Evolutionary conservation across 1,140 invertebrate species (phyloP).

Genomic region (Drosophila novamexicana): DNA sequence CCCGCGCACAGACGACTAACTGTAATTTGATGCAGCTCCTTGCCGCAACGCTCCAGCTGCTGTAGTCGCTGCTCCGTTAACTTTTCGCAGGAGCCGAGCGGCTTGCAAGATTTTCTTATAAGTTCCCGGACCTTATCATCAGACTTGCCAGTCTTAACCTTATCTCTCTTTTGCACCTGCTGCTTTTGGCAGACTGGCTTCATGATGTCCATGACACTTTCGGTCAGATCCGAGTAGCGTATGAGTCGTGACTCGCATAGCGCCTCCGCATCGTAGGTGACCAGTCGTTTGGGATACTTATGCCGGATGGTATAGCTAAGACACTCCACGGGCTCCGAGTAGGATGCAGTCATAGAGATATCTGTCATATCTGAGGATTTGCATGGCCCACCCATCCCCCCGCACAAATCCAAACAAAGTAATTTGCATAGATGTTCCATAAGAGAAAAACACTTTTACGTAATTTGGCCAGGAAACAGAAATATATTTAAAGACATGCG

Average conservation of each 20-base stretch:
- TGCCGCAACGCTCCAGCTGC: constrained; percentile 8
- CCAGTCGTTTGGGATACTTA: constrained; percentile 48
- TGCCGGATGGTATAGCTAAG: constrained; percentile 46
- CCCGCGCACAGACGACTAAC: no score
- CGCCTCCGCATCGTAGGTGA: constrained; percentile 63
- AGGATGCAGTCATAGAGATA: no score
- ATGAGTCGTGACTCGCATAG: constrained; percentile 44
- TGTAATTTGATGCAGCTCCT: constrained; percentile 16
- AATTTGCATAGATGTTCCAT: constrained; percentile 43
- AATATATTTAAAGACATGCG: neutral
- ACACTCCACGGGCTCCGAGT: neutral
- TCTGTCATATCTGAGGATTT: no score
- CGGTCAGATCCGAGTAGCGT: constrained; percentile 29
- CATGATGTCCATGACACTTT: constrained; percentile 2
- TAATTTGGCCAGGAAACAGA: neutral
- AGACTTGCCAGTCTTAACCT: neutral
- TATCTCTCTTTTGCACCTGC: neutral
- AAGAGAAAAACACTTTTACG: constrained; percentile 3
- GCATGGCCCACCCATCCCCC: neutral
- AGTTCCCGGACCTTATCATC: neutral
- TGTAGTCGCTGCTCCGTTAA: neutral
- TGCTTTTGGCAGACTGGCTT: neutral
- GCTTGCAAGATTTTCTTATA: neutral
- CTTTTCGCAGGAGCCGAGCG: neutral
- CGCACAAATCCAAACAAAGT: constrained; percentile 19